Conservation (phyloP, 2,113 vertebrate species). For the Bothrops jararaca region DNA sequence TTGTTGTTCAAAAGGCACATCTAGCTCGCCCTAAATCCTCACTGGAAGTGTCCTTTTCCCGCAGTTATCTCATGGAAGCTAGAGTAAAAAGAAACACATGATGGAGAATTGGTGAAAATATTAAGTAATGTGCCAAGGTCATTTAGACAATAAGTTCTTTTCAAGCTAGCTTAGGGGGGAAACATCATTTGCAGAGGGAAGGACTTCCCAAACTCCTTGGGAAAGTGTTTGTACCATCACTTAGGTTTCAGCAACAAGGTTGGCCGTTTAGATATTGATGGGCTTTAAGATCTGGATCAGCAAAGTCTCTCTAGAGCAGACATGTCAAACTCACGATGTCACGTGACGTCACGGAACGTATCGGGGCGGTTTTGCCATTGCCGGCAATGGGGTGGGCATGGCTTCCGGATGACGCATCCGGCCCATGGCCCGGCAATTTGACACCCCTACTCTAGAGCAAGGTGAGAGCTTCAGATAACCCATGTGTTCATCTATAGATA, state of each 20-base stretch:
- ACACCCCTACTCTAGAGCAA: neutral
- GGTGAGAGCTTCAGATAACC: neutral
- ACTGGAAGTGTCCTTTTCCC: neutral
- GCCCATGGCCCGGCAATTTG: too few species aligned
- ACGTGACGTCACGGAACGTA: too few species aligned
- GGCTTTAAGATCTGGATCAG: neutral
- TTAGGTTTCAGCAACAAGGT: neutral
- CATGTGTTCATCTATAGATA: neutral
- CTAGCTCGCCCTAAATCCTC: neutral
- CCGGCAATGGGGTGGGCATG: too few species aligned
- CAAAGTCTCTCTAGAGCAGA: neutral
- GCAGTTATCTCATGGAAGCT: neutral
- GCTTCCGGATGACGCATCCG: too few species aligned
- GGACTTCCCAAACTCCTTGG: neutral
- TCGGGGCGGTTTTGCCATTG: too few species aligned
- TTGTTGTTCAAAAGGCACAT: neutral
- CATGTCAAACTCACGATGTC: too few species aligned
- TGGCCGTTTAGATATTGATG: neutral
- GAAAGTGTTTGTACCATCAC: neutral
- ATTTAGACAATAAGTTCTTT: constrained; percentile 44
- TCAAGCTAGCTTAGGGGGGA: constrained; percentile 46
- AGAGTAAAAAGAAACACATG: constrained; percentile 42
- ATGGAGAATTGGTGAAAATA: constrained; percentile 28
- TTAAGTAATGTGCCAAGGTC: constrained; percentile 31
- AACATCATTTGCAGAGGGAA: constrained; percentile 36